Evolutionary conservation across 53 echinoderm and acorn worm species (phyloP), one percentile per base, ranked within the genome.

Genomic region (Paelopatides confundens): DNA sequence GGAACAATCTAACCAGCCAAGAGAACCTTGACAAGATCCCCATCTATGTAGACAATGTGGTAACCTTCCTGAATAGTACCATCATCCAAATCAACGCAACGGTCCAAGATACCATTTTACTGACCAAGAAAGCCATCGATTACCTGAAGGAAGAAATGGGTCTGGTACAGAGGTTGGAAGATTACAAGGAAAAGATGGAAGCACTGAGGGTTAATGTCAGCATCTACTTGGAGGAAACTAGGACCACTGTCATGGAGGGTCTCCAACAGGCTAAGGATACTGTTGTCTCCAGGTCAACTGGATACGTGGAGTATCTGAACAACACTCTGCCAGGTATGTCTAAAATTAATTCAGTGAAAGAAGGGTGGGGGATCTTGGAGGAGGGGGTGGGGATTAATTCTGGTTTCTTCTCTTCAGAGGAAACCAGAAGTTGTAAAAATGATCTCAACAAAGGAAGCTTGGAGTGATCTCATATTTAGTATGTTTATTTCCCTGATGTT

Each of bases 291-390:
- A 31, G 34, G 31, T 76, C 87, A 58, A 76, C 71, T 53, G 71
- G 63, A 54, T 91, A 91, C 70, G 87, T 91, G 47, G 87, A 86
- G 35, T 99, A 95, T 48, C 62, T 99, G 39, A 99, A 99, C 82
- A 94, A 94, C 90, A 95, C 95, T 67, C 90, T 99, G 91, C 87
- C 92, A 66, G 97, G 97, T 97, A 82, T 78, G 93, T 84, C 10
- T 6, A 58, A 6, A 8, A 8, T 10, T 43, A 43, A 8, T 43
- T 43, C 43, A 43, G 43, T 43, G 43, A 10, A 43, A 43, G 43
- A 4, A 10, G 43, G 43, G 12, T 43, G 43, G 0, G 43, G 43
- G 5, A n/a, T n/a, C n/a, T n/a, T 43, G 12, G 43, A 12, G 43
- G 43, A 43, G 43, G 43, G 8, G 8, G 43, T 43, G 43, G 43